Conservation (phyloP, 2,797 vertebrate species). For the Steatocranus sp. region DNA sequence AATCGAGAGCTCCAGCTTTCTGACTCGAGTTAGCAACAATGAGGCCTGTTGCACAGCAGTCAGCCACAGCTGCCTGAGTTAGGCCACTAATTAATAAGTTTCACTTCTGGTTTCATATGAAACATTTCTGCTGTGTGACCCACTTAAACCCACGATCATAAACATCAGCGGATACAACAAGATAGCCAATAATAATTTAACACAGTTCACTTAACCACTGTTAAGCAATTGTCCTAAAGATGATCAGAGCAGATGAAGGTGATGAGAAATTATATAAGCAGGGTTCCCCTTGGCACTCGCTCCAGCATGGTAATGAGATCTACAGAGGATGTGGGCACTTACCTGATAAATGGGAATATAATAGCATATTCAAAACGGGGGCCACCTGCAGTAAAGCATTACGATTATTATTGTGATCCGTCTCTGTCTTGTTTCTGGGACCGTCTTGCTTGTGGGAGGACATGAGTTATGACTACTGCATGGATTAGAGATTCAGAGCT, state of each 20-base stretch:
- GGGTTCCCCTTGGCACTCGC: slow-evolving; percentile 21
- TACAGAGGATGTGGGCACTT: slow-evolving; percentile 50
- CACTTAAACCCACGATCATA: background rate
- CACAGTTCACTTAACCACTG: slow-evolving; percentile 36
- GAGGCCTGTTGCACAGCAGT: background rate
- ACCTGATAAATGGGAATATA: slow-evolving; percentile 71
- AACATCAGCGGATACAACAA: background rate
- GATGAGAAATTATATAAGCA: slow-evolving; percentile 30
- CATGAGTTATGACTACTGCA: slow-evolving; percentile 60
- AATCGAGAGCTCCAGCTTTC: background rate
- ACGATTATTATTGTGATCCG: slow-evolving; percentile 62
- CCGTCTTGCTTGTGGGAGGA: slow-evolving; percentile 54
- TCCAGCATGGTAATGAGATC: slow-evolving; percentile 49
- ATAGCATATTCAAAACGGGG: slow-evolving; percentile 57
- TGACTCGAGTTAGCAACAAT: background rate
- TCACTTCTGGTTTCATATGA: background rate
- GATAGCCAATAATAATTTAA: slow-evolving; percentile 17
- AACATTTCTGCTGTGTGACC: background rate
- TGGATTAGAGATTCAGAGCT: slow-evolving; percentile 39
- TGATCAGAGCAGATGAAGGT: slow-evolving; percentile 43
- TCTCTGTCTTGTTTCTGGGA: slow-evolving; percentile 67
- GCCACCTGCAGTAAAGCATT: slow-evolving; percentile 68
- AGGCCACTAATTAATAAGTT: background rate
- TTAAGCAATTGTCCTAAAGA: slow-evolving; percentile 41
- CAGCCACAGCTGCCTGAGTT: background rate